A percentile compares a stretch with the other conserved stretches of the same genome.
Conservation (phyloP, 2,797 vertebrate genomes). For the Eospalax fontanierii region DNA sequence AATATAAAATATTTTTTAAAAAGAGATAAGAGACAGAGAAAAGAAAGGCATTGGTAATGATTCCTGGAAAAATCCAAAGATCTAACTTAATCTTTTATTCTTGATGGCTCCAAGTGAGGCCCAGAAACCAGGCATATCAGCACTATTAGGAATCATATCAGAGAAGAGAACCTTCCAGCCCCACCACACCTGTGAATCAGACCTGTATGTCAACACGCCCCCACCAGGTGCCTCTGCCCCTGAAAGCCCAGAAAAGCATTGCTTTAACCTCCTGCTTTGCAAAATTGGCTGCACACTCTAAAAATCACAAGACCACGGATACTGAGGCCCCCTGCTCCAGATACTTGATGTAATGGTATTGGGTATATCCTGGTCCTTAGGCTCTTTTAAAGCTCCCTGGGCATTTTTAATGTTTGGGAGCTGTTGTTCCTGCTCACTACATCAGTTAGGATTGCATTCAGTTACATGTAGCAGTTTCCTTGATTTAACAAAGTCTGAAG, state of each 20-base stretch:
- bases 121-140: accelerated
- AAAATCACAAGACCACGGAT: not conserved
- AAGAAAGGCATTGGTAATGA: not conserved
- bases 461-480: not conserved
- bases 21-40: not conserved
- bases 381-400: not conserved
- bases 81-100: not conserved
- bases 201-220: not conserved
- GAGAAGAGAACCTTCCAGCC: not conserved
- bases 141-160: not conserved
- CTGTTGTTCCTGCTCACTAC: not conserved
- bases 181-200: not conserved
- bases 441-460: not conserved
- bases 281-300: not conserved
- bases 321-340: not conserved
- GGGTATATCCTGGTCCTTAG: not conserved
- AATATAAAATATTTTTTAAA: no score
- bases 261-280: not conserved
- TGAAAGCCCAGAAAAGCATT: not conserved
- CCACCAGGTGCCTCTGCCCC: not conserved
- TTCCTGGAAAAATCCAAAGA: not conserved
- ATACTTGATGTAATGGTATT: not conserved
- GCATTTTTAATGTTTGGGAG: not conserved
- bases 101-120: not conserved
- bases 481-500: not conserved